A percentile compares a stretch with the other conserved stretches of the same genome.
phyloP scores from a whole-genome alignment of 2,888 invertebrate genomes.

The Lomographa bimaculata region DNA sequence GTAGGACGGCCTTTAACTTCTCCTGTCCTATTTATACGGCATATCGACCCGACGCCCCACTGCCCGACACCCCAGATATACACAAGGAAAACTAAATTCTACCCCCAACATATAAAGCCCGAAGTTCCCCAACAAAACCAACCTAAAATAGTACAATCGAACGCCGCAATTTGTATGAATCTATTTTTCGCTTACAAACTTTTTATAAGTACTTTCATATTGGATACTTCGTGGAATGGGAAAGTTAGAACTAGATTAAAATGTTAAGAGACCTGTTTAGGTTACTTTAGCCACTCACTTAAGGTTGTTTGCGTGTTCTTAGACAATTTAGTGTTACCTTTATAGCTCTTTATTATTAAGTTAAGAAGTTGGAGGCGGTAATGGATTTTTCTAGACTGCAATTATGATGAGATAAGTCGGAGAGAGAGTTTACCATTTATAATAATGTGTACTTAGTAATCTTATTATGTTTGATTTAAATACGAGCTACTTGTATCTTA shows the following conservation, averaged over 20 bases:
- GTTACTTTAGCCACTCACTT: neutral
- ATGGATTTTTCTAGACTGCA: no score
- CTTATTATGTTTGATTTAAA: no score
- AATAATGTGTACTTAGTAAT: no score
- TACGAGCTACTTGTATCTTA: no score
- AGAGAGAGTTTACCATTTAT: no score
- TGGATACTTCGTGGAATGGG: conserved; percentile 5
- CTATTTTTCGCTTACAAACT: conserved; percentile 33
- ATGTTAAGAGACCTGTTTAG: neutral
- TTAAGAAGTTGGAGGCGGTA: no score
- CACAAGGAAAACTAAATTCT: conserved; percentile 55
- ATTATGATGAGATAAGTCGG: no score
- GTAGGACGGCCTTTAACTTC: conserved; percentile 58
- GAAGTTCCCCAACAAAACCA: conserved; percentile 44
- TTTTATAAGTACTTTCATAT: conserved; percentile 13
- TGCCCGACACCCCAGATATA: conserved; percentile 67
- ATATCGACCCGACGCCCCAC: conserved; percentile 79
- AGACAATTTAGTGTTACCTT: neutral
- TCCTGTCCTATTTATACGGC: conserved; percentile 77
- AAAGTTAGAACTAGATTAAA: neutral
- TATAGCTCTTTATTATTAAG: no score
- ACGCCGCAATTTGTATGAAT: conserved; percentile 48
- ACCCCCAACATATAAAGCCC: conserved; percentile 45
- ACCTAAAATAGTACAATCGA: conserved; percentile 57
- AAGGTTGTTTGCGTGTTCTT: neutral